phyloP scores from a whole-genome alignment of 23 tunicate species.

The Oikopleura dioica region DNA sequence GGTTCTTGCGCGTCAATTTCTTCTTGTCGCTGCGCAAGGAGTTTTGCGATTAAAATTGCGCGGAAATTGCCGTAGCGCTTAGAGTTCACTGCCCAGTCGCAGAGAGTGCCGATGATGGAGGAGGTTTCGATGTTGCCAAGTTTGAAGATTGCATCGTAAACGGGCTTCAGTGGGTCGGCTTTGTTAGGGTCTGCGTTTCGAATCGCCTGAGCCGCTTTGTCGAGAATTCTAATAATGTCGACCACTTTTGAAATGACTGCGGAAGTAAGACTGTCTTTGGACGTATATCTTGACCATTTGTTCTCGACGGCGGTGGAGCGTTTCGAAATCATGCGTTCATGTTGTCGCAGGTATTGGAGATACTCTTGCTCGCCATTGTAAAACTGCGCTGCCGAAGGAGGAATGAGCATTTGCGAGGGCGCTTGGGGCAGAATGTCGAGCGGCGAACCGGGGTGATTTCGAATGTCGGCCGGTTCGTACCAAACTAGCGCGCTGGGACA shows the following conservation, averaged over 20 bases:
- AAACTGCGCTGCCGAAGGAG: not conserved
- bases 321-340: not conserved
- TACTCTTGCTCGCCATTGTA: not conserved
- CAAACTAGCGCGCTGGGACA: not conserved
- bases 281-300: not conserved
- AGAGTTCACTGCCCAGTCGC: conserved; percentile 8
- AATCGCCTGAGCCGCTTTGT: not conserved
- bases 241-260: not conserved
- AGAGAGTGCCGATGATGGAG: not conserved
- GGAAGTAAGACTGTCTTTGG: not conserved
- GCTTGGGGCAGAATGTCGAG: not conserved
- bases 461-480: not conserved
- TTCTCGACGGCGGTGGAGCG: not conserved
- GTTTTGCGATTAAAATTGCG: not conserved
- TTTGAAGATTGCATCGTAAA: conserved; percentile 1
- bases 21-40: not conserved
- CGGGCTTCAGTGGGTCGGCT: not conserved
- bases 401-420: not conserved
- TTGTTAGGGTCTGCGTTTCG: not conserved
- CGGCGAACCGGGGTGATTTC: not conserved
- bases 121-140: not conserved
- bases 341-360: not conserved
- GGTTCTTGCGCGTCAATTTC: not conserved
- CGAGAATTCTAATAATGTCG: not conserved
- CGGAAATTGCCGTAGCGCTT: not conserved